A percentile compares a stretch with the other conserved stretches of the same genome.
Conservation (phyloP, 2,888 invertebrate species). For the Noctua comes region DNA sequence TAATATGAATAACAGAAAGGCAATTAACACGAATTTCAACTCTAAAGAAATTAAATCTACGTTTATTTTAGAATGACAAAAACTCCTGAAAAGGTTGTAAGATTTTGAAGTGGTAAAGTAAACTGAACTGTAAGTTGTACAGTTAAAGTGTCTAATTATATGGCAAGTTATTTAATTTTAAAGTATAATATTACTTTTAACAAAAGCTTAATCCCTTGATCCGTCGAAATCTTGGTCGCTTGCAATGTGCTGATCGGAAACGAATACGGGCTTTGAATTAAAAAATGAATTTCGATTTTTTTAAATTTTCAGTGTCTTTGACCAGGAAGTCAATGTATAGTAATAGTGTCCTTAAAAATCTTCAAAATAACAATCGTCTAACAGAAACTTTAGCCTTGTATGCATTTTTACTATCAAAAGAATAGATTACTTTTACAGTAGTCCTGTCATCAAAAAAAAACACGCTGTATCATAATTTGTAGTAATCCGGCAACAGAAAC, state of each 20-base stretch:
- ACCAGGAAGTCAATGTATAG: not conserved
- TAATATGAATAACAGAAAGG: constrained; percentile 34
- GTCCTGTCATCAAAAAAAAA: no score
- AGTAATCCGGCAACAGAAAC: not conserved
- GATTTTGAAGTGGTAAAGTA: not conserved
- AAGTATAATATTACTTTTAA: not conserved
- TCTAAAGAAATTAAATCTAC: not conserved
- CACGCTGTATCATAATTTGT: no score
- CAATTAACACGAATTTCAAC: not conserved
- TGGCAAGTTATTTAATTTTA: not conserved
- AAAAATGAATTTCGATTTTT: not conserved
- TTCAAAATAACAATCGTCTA: not conserved
- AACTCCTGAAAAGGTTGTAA: not conserved
- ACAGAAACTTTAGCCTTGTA: no score
- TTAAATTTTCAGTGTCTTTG: not conserved
- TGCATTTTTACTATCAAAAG: no score
- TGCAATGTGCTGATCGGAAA: constrained; percentile 15
- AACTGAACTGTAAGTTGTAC: constrained; percentile 1
- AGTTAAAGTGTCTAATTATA: not conserved
- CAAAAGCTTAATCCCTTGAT: not conserved
- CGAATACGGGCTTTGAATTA: not conserved
- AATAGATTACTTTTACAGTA: no score
- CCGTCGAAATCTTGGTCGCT: not conserved
- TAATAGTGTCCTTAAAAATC: not conserved
- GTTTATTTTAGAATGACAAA: not conserved